Conservation (phyloP, 2,113 vertebrate species). For the Gracilinanus agilis region DNA sequence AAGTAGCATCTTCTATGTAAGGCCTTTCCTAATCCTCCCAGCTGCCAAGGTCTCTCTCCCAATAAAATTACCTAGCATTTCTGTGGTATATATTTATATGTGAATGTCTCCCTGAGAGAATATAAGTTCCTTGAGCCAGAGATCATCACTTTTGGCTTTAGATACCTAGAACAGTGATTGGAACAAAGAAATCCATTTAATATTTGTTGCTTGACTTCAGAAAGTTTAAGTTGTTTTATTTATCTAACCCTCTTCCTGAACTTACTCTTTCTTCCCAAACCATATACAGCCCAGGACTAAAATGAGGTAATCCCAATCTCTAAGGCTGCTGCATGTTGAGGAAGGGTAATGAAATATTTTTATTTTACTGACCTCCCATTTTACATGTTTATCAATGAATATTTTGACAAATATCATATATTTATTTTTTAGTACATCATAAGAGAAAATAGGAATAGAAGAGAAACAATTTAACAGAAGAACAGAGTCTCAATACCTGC, state of each 20-base stretch:
- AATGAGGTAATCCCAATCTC: background rate
- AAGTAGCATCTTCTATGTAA: background rate
- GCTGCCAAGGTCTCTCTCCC: no score
- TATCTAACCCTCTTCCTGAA: background rate
- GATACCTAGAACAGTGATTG: background rate
- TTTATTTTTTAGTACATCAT: background rate
- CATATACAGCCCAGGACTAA: background rate
- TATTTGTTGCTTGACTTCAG: background rate
- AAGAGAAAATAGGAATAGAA: background rate
- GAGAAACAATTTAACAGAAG: background rate
- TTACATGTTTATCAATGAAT: background rate
- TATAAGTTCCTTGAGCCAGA: background rate
- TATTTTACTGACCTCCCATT: background rate
- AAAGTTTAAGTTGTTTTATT: background rate
- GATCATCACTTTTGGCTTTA: background rate
- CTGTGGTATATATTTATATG: background rate
- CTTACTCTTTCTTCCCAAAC: background rate
- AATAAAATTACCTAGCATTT: background rate
- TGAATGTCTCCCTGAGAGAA: background rate
- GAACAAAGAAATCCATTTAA: background rate
- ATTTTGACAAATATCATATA: background rate
- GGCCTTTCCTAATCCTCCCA: background rate
- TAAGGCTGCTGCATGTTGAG: background rate
- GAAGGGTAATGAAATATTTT: background rate
- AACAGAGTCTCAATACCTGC: conserved; percentile 85